A percentile compares a stretch with the other conserved stretches of the same genome.
These are phyloP conservation scores for Lipotes vexillifer DNA, from an alignment of 2,113 vertebrate genomes.

Conservation along the genomic window DNA sequence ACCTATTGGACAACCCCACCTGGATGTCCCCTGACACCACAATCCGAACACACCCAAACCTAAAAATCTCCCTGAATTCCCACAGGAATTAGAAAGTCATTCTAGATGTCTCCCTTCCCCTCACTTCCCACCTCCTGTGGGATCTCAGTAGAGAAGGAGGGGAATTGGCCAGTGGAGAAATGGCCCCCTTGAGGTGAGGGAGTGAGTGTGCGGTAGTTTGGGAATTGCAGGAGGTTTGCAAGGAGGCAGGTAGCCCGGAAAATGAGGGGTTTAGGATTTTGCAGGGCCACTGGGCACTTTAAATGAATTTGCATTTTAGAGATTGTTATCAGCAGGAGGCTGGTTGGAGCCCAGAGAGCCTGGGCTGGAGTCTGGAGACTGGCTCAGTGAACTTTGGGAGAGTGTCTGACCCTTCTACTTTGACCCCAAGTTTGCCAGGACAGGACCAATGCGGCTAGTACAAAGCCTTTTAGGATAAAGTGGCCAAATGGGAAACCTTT, in stretches of 20 bases:
- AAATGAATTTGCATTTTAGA: not conserved
- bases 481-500: not conserved
- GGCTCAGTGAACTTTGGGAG: not conserved
- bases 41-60: not conserved
- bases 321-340: not conserved
- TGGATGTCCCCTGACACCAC: not conserved
- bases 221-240: not conserved
- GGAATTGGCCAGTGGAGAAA: not conserved
- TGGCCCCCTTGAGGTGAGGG: not conserved
- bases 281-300: not conserved
- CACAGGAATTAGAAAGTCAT: not conserved
- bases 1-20: not conserved
- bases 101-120: not conserved
- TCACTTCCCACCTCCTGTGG: not conserved
- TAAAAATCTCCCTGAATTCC: not conserved
- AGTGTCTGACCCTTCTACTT: not conserved
- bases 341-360: not conserved
- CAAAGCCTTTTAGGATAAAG: conserved; percentile 9
- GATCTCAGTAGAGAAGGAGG: not conserved
- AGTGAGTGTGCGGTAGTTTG: not conserved
- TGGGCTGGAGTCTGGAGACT: not conserved
- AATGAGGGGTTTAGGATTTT: not conserved
- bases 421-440: not conserved
- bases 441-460: not conserved
- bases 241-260: too few relatives aligned